Evolutionary conservation across 2,797 vertebrate genomes (phyloP).

Genomic region (Poeciliopsis infans): DNA sequence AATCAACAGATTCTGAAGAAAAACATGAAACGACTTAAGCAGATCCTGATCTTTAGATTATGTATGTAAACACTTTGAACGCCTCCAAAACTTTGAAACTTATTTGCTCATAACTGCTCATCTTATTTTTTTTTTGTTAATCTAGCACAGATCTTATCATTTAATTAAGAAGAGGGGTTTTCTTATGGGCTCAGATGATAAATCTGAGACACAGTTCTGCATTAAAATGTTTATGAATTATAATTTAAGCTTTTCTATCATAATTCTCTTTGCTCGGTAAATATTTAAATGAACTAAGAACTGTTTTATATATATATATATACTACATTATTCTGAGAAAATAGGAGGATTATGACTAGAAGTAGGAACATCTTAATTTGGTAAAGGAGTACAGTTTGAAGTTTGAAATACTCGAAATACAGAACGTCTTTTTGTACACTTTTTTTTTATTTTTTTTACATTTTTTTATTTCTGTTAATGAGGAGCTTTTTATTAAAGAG

Average conservation of each 20-base stretch:
- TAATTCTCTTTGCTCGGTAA: not conserved
- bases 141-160: constrained; percentile 6
- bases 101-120: not conserved
- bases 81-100: not conserved
- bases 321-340: not conserved
- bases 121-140: not conserved
- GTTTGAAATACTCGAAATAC: not conserved
- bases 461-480: not conserved
- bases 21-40: not conserved
- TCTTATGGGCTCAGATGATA: not conserved
- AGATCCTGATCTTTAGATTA: not conserved
- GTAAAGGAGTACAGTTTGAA: not conserved
- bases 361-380: not conserved
- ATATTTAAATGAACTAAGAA: not conserved
- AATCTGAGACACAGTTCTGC: not conserved
- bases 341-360: not conserved
- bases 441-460: not conserved
- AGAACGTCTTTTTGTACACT: not conserved
- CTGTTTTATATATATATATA: too few relatives aligned
- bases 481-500: not conserved
- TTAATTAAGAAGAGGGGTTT: not conserved
- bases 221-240: constrained; percentile 1
- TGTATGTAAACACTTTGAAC: not conserved
- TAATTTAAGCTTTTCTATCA: not conserved
- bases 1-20: not conserved